Conservation (phyloP, 2,888 invertebrate genomes). For the Eurytoma adleriae region DNA sequence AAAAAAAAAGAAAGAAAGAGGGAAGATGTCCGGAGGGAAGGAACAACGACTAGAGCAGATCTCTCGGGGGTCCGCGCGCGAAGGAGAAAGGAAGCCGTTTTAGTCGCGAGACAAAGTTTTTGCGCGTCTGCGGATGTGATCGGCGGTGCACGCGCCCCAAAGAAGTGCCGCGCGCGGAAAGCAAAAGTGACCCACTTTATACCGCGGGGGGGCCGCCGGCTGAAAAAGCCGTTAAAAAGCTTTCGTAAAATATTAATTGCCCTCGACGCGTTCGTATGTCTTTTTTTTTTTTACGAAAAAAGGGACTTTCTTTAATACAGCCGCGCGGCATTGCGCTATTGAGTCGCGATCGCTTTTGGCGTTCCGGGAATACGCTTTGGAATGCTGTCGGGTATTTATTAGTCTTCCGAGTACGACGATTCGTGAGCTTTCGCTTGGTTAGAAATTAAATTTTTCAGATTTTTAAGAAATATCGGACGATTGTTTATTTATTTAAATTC, state of each 20-base stretch:
- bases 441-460: not conserved
- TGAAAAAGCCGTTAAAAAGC: slow-evolving; percentile 57
- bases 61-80: not conserved
- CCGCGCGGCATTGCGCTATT: not conserved
- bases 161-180: slow-evolving; percentile 60
- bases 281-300: slow-evolving; percentile 26
- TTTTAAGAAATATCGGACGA: too few species aligned
- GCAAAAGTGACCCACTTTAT: slow-evolving; percentile 69
- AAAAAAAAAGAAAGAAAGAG: slow-evolving; percentile 6
- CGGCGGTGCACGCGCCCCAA: slow-evolving; percentile 6
- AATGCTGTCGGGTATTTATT: not conserved
- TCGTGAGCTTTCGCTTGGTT: not conserved
- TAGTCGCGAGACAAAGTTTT: slow-evolving; percentile 60
- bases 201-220: not conserved
- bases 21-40: not conserved
- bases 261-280: slow-evolving; percentile 35
- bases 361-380: slow-evolving; percentile 8
- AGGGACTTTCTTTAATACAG: slow-evolving; percentile 30
- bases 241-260: slow-evolving; percentile 52
- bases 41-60: slow-evolving; percentile 1
- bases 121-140: slow-evolving; percentile 68
- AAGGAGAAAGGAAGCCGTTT: slow-evolving; percentile 44
- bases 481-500: too few species aligned
- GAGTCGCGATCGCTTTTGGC: slow-evolving; percentile 11
- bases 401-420: not conserved